Conservation (phyloP, 2,888 invertebrate species). For the Nephrotoma appendiculata region DNA sequence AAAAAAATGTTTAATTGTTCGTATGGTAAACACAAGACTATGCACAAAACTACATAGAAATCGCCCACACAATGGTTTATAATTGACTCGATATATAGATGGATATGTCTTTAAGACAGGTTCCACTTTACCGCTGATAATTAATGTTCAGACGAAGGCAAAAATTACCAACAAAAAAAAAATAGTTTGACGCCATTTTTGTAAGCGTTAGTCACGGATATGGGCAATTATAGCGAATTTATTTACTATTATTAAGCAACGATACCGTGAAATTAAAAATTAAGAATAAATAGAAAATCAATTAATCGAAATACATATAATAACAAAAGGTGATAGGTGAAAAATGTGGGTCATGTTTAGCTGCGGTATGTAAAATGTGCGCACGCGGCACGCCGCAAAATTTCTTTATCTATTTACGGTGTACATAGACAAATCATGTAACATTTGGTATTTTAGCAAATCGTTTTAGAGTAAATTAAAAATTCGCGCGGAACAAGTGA, state of each 20-base stretch:
- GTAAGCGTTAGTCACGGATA: neutral
- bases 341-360: neutral
- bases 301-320: neutral
- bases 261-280: neutral
- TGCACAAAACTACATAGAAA: neutral
- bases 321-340: neutral
- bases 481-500: too few species aligned
- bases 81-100: neutral
- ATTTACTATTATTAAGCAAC: neutral
- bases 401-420: neutral
- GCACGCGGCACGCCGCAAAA: neutral
- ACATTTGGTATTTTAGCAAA: neutral
- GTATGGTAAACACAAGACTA: neutral
- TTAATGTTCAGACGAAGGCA: neutral
- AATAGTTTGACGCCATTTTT: neutral
- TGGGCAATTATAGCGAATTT: neutral
- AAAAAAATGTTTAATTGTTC: neutral
- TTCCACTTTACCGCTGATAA: neutral
- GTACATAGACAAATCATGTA: neutral
- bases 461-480: too few species aligned
- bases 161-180: neutral
- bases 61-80: neutral
- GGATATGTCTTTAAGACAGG: neutral
- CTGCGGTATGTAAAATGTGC: neutral
- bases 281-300: neutral